These are phyloP conservation scores for Monopterus albus DNA, from an alignment of 2,113 vertebrate genomes.

Conservation along the genomic window DNA sequence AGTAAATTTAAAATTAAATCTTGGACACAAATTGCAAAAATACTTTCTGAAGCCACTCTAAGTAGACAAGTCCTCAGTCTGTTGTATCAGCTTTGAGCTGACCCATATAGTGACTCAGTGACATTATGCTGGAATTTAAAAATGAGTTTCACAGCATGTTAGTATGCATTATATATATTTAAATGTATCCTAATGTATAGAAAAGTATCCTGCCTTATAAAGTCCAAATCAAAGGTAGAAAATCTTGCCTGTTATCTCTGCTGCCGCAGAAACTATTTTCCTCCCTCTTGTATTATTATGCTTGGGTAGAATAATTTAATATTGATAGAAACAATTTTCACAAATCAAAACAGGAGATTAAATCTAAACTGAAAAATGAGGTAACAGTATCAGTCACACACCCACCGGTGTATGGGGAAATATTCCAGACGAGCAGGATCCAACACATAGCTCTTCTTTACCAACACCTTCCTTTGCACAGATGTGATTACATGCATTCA, in stretches of 20 bases:
- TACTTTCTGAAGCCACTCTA: no score
- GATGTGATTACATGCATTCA: conserved; percentile 28
- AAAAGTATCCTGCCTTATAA: no score
- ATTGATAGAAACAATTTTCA: conserved; percentile 24
- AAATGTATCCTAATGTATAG: not conserved
- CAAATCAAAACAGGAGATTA: conserved; percentile 43
- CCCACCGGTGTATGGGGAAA: not conserved
- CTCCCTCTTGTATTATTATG: not conserved
- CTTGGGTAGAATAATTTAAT: conserved; percentile 27
- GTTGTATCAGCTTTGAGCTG: not conserved
- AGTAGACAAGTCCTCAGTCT: no score
- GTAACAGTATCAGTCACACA: conserved; percentile 20
- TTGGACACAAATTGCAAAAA: no score
- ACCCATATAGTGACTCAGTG: not conserved
- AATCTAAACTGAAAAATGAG: conserved; percentile 13
- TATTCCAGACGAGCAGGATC: conserved; percentile 25
- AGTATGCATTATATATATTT: conserved; percentile 2
- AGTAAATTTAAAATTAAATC: no score
- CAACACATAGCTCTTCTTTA: not conserved
- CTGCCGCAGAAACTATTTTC: conserved; percentile 40
- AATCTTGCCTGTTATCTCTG: conserved; percentile 11
- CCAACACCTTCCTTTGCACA: conserved; percentile 4
- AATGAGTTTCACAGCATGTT: not conserved
- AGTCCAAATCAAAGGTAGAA: no score
- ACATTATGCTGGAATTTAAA: not conserved